Evolutionary conservation across 2,113 vertebrate species (phyloP).

Genomic region (Hiodon tergisus): DNA sequence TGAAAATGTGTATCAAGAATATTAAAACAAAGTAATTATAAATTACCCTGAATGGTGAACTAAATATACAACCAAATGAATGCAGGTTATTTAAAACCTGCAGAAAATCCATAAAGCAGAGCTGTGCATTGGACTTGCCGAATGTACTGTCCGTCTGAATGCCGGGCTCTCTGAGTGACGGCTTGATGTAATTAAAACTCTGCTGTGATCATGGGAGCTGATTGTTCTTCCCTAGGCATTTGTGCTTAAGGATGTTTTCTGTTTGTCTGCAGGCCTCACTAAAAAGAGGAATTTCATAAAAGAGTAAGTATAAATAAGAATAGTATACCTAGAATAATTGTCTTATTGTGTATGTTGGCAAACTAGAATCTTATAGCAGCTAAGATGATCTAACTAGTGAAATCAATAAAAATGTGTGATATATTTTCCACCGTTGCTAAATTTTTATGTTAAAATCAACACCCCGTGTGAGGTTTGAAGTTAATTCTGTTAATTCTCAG

Average conservation of each 20-base stretch:
- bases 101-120: background rate
- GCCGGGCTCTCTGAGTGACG: background rate
- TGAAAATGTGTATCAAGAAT: background rate
- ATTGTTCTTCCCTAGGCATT: constrained; percentile 14
- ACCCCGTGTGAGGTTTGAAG: no score
- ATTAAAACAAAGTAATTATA: background rate
- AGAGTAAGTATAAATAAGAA: background rate
- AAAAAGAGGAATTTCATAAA: background rate
- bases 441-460: no score
- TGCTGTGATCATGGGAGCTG: background rate
- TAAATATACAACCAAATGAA: background rate
- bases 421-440: no score
- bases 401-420: no score
- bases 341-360: no score
- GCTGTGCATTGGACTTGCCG: background rate
- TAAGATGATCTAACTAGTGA: no score
- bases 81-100: background rate
- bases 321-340: background rate
- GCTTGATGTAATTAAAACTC: constrained; percentile 14
- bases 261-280: constrained; percentile 2
- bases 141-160: background rate
- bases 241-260: constrained; percentile 5
- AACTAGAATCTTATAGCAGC: no score
- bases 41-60: background rate
- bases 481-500: no score